Evolutionary conservation across 2,888 invertebrate genomes (phyloP).

Genomic region (Leucoma salicis): DNA sequence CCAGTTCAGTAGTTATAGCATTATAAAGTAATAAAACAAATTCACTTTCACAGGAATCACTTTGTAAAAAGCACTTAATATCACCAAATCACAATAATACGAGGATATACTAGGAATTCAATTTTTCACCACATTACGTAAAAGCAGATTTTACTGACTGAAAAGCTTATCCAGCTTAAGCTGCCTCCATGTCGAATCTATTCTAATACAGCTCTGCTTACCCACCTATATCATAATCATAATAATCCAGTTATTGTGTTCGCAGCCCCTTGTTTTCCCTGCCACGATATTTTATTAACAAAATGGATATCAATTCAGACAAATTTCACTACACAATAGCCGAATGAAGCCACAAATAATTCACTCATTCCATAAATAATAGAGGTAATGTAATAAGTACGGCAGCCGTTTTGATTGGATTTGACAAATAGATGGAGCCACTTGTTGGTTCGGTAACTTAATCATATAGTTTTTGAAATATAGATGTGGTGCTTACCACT

Average conservation of each 20-base stretch:
- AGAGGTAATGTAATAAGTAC: constrained; percentile 41
- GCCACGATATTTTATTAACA: constrained; percentile 35
- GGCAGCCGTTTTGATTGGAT: constrained; percentile 34
- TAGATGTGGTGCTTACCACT: no score
- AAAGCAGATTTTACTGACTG: no score
- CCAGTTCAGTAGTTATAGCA: no score
- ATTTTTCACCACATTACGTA: no score
- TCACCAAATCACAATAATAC: no score
- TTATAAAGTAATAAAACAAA: no score
- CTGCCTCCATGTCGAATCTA: background rate
- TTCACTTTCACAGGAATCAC: no score
- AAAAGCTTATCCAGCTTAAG: background rate
- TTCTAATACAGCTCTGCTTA: constrained; percentile 7
- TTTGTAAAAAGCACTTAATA: no score
- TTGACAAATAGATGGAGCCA: constrained; percentile 30
- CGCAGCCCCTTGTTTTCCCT: constrained; percentile 33
- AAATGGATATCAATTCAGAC: constrained; percentile 45
- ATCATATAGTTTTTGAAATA: no score
- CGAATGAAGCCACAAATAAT: constrained; percentile 28
- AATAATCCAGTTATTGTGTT: constrained; percentile 16
- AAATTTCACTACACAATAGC: constrained; percentile 43
- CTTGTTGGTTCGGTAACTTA: constrained; percentile 9
- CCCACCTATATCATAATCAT: constrained; percentile 14
- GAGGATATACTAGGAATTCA: no score
- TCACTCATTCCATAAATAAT: background rate